These are phyloP conservation scores for Monopis laevigella DNA, from an alignment of 2,888 invertebrate species.

Conservation along the genomic window DNA sequence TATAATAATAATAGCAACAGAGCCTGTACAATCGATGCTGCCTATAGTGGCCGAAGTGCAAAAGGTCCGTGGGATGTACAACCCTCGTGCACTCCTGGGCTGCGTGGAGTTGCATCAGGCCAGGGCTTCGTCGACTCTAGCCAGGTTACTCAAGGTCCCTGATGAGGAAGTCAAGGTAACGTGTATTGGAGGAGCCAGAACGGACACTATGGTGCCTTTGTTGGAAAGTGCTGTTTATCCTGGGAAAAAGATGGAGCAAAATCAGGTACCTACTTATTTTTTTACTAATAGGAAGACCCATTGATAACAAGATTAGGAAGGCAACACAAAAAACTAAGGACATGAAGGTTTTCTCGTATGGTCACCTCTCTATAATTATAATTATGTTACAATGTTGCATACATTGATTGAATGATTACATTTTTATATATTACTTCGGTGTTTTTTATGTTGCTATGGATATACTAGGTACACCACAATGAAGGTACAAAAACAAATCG, in stretches of 20 bases:
- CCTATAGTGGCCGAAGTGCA: not conserved
- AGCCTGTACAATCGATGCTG: not conserved
- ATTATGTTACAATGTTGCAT: no score
- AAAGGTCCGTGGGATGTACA: not conserved
- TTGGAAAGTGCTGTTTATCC: not conserved
- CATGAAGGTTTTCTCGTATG: no score
- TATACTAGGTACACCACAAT: no score
- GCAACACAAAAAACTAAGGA: no score
- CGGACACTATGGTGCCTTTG: not conserved
- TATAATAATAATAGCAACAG: not conserved
- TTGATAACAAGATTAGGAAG: no score
- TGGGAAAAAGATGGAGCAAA: not conserved
- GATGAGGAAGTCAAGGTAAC: not conserved
- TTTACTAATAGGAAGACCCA: not conserved
- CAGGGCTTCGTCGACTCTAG: not conserved
- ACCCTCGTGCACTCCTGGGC: not conserved
- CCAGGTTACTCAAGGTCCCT: not conserved
- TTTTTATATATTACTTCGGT: no score
- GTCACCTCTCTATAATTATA: no score
- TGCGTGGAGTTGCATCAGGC: slow-evolving; percentile 2
- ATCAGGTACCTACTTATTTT: not conserved
- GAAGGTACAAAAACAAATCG: no score
- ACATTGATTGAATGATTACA: no score
- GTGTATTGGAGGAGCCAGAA: not conserved
- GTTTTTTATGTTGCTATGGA: no score